Conservation (phyloP, 2,113 vertebrate species). For the Gasterosteus nipponicus region DNA sequence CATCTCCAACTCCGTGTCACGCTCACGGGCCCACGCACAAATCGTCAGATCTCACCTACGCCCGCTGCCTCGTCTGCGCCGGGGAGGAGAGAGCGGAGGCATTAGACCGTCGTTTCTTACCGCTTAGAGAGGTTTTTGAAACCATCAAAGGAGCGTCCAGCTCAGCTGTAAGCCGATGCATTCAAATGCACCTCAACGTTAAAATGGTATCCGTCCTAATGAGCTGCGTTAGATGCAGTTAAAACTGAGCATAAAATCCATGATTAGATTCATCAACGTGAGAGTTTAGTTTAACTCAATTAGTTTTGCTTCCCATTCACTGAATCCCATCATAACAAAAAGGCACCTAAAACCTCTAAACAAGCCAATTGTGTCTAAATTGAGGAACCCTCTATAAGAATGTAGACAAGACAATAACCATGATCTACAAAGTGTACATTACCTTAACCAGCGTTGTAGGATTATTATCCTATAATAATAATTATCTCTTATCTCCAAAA, state of each 20-base stretch:
- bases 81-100: constrained; percentile 10
- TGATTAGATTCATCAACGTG: background rate
- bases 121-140: background rate
- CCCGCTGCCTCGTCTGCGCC: constrained; percentile 64
- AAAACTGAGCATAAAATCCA: background rate
- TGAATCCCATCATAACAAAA: background rate
- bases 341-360: background rate
- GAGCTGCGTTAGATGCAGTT: background rate
- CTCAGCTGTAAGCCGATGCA: background rate
- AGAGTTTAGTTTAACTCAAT: background rate
- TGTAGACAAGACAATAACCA: background rate
- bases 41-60: constrained; percentile 51
- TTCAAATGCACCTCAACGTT: background rate
- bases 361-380: background rate
- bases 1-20: constrained; percentile 64
- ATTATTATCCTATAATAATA: background rate
- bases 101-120: too few relatives aligned
- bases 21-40: constrained; percentile 43
- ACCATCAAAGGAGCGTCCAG: background rate
- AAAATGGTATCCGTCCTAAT: background rate
- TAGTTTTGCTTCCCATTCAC: background rate
- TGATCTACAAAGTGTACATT: background rate
- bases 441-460: background rate
- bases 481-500: background rate
- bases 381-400: background rate